Evolutionary conservation across 1,140 invertebrate species (phyloP), one percentile per base, ranked within the genome.

Genomic region (Hycleus cichorii): DNA sequence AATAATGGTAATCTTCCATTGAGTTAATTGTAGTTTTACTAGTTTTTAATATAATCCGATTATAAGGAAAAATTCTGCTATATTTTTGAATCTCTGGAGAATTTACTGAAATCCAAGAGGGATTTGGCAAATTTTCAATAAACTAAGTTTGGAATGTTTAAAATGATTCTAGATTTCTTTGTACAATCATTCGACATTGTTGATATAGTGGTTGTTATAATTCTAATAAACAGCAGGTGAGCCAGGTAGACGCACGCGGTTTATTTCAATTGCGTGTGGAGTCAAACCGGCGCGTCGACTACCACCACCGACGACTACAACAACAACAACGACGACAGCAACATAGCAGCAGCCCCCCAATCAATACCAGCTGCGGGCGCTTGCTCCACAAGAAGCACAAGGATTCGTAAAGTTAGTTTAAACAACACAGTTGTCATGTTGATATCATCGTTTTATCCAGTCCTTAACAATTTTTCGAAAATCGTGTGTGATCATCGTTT

Each of bases 301-400:
- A 58, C 39, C 56, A 52, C 32, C 32, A 32, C 32, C 32, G 18
- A 32, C 7, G 27, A 32, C 7, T 32, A 32, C 4, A 32, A 7
- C 27, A 32, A 7, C 27, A 32, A 7, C 27, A 32, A 4, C 4
- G 4, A 32, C 32, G 7, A 7, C 32, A 32, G 4, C 32, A 32
- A 4, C 32, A 32, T 5, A 32, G 32, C 32, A 32, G 32, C 32
- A 32, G 50, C 66, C 60, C 55, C 61, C 52, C 61, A 69, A 71
- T 71, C 69, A 65, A 71, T 69, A 71, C 60, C 57, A 60, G 55
- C 64, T 64, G 63, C 64, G 60, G 60, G 63, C 69, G 63, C 64
- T 62, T 63, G 55, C 60, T 57, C 46, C 38, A 47, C 43, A 3
- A 42, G 10, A 42, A 10, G 40, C 40, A 42, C 11, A 42, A n/a